Conservation (phyloP, 64 coral and sea anemone species). For the Astreopora myriophthalma region DNA sequence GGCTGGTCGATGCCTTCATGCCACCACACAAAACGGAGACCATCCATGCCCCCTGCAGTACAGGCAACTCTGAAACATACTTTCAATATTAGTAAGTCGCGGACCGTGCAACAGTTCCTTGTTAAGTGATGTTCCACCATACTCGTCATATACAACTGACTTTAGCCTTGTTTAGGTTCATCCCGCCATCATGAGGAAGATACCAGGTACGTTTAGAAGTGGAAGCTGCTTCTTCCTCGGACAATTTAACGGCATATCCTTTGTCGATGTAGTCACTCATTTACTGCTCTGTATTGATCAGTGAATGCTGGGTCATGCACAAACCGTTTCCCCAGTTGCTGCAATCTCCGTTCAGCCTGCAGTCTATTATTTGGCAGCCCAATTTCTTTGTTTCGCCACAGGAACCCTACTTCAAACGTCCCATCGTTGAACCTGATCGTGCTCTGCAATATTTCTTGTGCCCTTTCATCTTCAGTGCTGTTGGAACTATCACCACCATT, state of each 20-base stretch:
- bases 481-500: neutral
- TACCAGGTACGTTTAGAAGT: constrained; percentile 64
- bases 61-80: constrained; percentile 40
- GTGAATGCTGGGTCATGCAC: constrained; percentile 8
- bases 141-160: constrained; percentile 65
- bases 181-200: constrained; percentile 71
- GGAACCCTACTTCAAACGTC: constrained; percentile 13
- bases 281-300: constrained; percentile 33
- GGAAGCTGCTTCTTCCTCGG: constrained; percentile 9
- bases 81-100: constrained; percentile 61
- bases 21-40: constrained; percentile 34
- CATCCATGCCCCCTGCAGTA: constrained; percentile 27
- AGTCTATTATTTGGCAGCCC: constrained; percentile 56
- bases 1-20: constrained; percentile 15
- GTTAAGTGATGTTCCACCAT: constrained; percentile 35
- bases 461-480: constrained; percentile 38
- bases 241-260: constrained; percentile 53
- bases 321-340: constrained; percentile 57
- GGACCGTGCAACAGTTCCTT: constrained; percentile 72
- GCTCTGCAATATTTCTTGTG: constrained; percentile 23
- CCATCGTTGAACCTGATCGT: neutral
- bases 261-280: constrained; percentile 66
- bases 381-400: constrained; percentile 32
- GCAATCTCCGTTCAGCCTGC: constrained; percentile 41
- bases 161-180: constrained; percentile 71